Evolutionary conservation across 2,113 vertebrate species (phyloP).

Genomic region (Perca schrenkii): DNA sequence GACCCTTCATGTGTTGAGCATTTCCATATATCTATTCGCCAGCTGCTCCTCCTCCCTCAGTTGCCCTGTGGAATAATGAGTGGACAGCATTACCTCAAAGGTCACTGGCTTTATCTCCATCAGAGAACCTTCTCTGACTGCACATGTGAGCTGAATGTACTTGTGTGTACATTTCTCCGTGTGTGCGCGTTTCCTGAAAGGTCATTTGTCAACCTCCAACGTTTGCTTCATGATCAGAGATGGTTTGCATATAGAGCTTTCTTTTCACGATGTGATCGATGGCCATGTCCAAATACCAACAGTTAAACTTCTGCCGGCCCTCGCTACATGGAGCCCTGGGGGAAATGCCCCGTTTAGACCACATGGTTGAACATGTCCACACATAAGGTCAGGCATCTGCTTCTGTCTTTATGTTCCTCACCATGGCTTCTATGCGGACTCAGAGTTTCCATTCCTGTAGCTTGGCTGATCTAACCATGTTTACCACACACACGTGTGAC

Average conservation of each 20-base stretch:
- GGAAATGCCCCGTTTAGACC: neutral
- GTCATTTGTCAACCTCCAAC: slow-evolving; percentile 44
- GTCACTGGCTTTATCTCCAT: slow-evolving; percentile 64
- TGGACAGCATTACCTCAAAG: slow-evolving; percentile 62
- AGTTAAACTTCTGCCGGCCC: slow-evolving; percentile 14
- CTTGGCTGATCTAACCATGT: neutral
- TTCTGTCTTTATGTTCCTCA: neutral
- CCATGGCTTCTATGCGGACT: neutral
- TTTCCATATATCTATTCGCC: slow-evolving; percentile 9
- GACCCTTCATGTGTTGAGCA: slow-evolving; percentile 10
- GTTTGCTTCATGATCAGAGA: slow-evolving; percentile 7
- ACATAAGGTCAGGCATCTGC: slow-evolving; percentile 13
- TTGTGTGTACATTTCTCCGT: neutral
- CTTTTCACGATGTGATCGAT: slow-evolving; percentile 32
- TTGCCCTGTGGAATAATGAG: slow-evolving; percentile 59
- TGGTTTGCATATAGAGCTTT: slow-evolving; percentile 31
- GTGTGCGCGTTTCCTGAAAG: slow-evolving; percentile 40
- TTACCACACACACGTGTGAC: slow-evolving; percentile 38
- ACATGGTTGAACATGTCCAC: neutral
- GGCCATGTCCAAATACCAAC: slow-evolving; percentile 42
- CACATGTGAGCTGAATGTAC: neutral
- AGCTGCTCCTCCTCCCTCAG: neutral
- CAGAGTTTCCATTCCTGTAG: neutral
- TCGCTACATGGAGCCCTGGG: neutral
- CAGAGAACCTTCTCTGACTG: slow-evolving; percentile 21